Evolutionary conservation across 2,888 invertebrate species (phyloP), one percentile per base, ranked within the genome.

Genomic region (Cylindroiulus punctatus): DNA sequence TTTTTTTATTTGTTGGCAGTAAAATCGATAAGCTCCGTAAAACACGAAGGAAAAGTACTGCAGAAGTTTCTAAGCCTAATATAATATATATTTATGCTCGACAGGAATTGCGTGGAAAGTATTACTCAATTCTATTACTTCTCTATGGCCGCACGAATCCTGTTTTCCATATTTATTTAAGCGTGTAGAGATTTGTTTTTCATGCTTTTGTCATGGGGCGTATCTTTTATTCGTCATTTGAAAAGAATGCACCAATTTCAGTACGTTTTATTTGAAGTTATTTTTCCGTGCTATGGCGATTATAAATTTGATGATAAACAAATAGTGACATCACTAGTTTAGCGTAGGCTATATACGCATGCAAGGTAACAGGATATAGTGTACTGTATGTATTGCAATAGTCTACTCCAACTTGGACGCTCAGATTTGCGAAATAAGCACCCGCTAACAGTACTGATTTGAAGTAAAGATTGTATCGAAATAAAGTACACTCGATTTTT

Each of bases 291-390:
- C 32, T 30, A 5, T n/a, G 26, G 30, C 3, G 30, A 76, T 76
- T 76, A 76, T 14, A 76, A 76, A 76, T 4, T 76, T 76, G 30
- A 76, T 17, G n/a, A n/a, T n/a, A n/a, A 76, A 76, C 76, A 76
- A 76, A 32, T 32, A 17, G 5, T 76, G 76, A 76, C 76, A 5
- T 76, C 30, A 76, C 4, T 14, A 0, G 30, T 76, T 30, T 30
- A 65, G 30, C 30, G 30, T 17, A n/a, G n/a, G n/a, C n/a, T n/a
- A n/a, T n/a, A 4, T 17, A 76, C 14, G 17, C 76, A 76, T 32
- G 14, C 12, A 10, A 26, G 65, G 10, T 76, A 76, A 76, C 57
- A 65, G 57, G 57, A 65, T 65, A 65, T 65, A n/a, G n/a, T n/a
- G n/a, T n/a, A n/a, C n/a, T n/a, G n/a, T n/a, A 7, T 36, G 36